Conservation (phyloP, 2,888 invertebrate species). For the Amphipoea lucens region DNA sequence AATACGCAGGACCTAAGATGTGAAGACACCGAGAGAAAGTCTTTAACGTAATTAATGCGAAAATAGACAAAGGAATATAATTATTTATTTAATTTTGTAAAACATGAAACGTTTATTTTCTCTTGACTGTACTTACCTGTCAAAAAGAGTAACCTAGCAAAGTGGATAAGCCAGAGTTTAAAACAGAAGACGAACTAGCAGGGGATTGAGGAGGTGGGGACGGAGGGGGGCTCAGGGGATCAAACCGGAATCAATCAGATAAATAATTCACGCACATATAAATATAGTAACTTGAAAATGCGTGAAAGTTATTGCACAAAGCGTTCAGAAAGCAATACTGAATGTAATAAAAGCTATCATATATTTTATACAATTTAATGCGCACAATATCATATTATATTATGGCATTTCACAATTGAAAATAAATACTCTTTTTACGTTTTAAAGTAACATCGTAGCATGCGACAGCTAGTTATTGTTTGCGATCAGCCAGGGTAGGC, state of each 20-base stretch:
- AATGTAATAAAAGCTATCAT: conserved; percentile 37
- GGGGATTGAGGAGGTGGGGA: no score
- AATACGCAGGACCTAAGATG: background rate
- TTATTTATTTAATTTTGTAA: no score
- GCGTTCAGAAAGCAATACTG: conserved; percentile 29
- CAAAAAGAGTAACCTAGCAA: no score
- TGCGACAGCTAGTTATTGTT: conserved; percentile 69
- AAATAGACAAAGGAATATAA: background rate
- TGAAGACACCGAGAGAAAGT: background rate
- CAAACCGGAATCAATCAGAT: background rate
- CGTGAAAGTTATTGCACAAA: conserved; percentile 1
- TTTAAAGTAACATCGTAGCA: conserved; percentile 45
- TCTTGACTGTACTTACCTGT: no score
- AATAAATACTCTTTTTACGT: conserved; percentile 51
- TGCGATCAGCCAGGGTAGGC: conserved; percentile 58
- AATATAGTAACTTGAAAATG: background rate
- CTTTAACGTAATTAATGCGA: background rate
- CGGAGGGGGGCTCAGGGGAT: no score
- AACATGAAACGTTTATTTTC: no score
- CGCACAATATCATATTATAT: conserved; percentile 37
- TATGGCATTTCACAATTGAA: conserved; percentile 43
- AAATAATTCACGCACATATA: background rate
- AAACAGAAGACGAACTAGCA: no score
- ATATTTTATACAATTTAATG: conserved; percentile 43
- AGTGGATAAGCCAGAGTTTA: no score